phyloP scores from a whole-genome alignment of 1,140 invertebrate genomes.

The Cherax quadricarinatus region DNA sequence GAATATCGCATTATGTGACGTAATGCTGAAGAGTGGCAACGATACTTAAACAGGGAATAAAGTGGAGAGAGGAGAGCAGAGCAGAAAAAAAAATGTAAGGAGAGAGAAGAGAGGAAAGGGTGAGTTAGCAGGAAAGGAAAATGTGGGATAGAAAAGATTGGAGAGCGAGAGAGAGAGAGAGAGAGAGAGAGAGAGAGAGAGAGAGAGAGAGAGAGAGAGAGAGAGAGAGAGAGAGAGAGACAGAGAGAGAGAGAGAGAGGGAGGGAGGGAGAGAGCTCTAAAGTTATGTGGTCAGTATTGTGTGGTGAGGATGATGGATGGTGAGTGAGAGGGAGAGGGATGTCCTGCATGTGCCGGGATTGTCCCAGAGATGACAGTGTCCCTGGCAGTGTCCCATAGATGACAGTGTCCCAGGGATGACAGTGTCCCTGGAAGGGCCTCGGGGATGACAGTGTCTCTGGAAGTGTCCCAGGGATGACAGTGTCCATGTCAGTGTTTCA shows the following conservation, averaged over 20 bases:
- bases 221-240: neutral
- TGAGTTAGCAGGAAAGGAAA: neutral
- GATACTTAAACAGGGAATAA: neutral
- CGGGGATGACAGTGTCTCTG: no score
- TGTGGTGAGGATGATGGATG: constrained; percentile 1
- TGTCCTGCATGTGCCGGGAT: no score
- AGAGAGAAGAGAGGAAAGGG: neutral
- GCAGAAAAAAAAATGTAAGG: neutral
- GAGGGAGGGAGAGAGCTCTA: neutral
- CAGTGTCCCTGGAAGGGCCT: no score
- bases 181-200: neutral
- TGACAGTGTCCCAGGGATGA: no score
- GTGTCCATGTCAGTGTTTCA: no score
- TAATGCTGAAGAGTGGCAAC: no score
- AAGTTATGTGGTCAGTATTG: neutral
- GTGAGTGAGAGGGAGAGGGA: neutral
- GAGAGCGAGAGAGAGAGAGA: neutral
- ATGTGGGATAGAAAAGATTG: no score
- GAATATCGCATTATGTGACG: no score
- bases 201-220: neutral
- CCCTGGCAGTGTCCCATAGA: no score
- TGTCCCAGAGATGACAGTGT: no score
- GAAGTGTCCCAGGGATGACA: no score
- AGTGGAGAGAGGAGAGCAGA: neutral
- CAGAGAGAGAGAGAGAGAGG: neutral